Evolutionary conservation across 2,888 invertebrate species (phyloP).

Genomic region (Thera britannica): DNA sequence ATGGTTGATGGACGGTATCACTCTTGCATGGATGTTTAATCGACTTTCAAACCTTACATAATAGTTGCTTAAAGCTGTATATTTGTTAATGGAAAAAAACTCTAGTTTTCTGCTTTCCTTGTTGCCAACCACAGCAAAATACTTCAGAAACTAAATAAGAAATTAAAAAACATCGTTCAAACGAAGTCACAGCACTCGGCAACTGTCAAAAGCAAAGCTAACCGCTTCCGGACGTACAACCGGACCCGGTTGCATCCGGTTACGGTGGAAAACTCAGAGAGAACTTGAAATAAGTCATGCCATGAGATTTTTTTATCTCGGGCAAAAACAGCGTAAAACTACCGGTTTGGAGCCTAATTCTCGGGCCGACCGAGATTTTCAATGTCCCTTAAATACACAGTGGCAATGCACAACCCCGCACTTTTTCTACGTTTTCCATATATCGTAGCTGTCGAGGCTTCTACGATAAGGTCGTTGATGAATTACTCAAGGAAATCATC

Average conservation of each 20-base stretch:
- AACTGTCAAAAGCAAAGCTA: slow-evolving; percentile 22
- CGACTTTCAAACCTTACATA: background rate
- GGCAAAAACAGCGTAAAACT: background rate
- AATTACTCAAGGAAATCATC: no score
- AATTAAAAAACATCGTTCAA: slow-evolving; percentile 1
- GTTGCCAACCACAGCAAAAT: slow-evolving; percentile 4
- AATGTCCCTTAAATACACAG: no score
- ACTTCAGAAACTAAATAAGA: slow-evolving; percentile 8
- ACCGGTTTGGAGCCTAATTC: background rate
- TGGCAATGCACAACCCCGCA: no score
- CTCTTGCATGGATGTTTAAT: background rate
- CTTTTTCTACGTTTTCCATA: no score
- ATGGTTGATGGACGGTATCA: slow-evolving; percentile 7
- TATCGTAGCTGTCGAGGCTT: no score
- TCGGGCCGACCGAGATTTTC: no score
- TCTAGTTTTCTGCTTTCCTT: background rate
- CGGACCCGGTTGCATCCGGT: slow-evolving; percentile 34
- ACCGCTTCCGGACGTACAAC: slow-evolving; percentile 25
- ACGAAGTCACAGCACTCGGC: slow-evolving; percentile 9
- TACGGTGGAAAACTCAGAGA: slow-evolving; percentile 35
- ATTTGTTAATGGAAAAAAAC: no score
- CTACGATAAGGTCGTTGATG: no score
- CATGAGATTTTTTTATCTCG: background rate
- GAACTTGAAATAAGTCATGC: background rate
- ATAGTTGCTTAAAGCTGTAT: no score